Base-by-base conservation (phyloP, 2,888 invertebrate species). In the Pristionchus fissidentatus region DNA sequence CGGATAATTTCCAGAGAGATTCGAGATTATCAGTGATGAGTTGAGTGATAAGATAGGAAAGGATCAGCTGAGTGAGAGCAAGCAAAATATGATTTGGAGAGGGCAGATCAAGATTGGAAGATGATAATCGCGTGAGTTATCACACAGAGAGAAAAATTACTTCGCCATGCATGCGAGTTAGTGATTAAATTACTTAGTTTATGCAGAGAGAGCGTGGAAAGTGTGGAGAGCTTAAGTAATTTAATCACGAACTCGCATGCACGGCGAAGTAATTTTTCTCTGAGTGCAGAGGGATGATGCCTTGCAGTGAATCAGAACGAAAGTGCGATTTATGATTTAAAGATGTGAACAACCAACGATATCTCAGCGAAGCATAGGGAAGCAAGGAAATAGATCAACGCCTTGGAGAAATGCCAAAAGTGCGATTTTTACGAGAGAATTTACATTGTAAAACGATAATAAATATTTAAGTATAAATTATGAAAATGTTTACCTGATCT, bases 401-500 rank as follows among this genome's bases (percentile, higher is more conserved):
- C 49, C 10, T 22, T 55, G 8, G 62, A 32, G 5, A 29, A 62
- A 29, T 62, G n/a, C 19, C n/a, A 49, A 49, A 19, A 49, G 13
- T 15, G 49, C 49, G 49, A 49, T 19, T 15, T 10, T 10, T 15
- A 49, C 49, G n/a, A 62, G 26, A 19, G 13, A 19, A 49, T n/a
- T n/a, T 62, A 26, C 8, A 62, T 26, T 26, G 32, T 15, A 62
- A 29, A 62, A 13, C 8, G n/a, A 62, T 15, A 62, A 62, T 26
- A 8, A 62, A 62, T 62, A 62, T 19, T 62, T 29, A 62, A 13
- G 62, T 15, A 26, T 26, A 19, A 15, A 62, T 10, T 52, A n/a
- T n/a, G n/a, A 62, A 26, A 62, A 13, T 62, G 10, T 26, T 29
- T 29, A 88, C 90, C 88, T 90, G 91, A 85, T 91, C 91, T 83